Percentiles rank a stretch among this genome's conserved stretches.
These are phyloP conservation scores for Rhadina sibilatrix DNA, from an alignment of 2,113 vertebrate species.

Conservation along the genomic window DNA sequence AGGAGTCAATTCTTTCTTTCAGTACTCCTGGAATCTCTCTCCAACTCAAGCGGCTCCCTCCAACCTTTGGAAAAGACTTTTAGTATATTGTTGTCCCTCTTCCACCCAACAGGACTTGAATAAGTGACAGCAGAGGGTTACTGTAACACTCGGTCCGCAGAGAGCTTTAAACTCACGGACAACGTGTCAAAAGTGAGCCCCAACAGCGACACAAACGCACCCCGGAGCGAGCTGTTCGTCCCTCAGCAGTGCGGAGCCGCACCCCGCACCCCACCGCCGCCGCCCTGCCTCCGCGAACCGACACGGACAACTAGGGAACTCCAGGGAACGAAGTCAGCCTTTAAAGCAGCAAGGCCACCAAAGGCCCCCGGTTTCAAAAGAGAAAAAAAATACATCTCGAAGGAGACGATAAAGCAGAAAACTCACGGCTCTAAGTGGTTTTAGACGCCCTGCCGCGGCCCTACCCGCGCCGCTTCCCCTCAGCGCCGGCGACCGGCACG, in stretches of 20 bases:
- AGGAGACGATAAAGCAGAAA: fast-evolving
- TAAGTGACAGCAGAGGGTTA: not conserved
- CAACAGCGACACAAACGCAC: fast-evolving
- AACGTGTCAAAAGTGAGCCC: fast-evolving
- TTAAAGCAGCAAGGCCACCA: not conserved
- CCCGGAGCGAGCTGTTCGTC: fast-evolving
- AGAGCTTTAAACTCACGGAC: not conserved
- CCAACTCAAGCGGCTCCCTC: not conserved
- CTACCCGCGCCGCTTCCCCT: fast-evolving
- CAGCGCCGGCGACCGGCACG: fast-evolving
- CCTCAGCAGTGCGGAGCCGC: fast-evolving
- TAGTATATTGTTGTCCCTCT: not conserved
- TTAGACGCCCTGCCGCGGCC: fast-evolving
- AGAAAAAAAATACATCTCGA: fast-evolving
- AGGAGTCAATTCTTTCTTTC: not conserved
- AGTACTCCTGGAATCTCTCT: not conserved
- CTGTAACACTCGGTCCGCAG: not conserved
- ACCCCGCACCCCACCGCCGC: fast-evolving
- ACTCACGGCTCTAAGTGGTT: fast-evolving
- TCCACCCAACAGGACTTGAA: not conserved
- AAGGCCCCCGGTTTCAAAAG: fast-evolving
- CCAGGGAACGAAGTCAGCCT: not conserved
- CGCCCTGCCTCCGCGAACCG: fast-evolving
- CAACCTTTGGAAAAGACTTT: not conserved
- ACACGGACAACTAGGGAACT: fast-evolving